Conservation (phyloP, 2,797 vertebrate species). For the Xerus rutilus region DNA sequence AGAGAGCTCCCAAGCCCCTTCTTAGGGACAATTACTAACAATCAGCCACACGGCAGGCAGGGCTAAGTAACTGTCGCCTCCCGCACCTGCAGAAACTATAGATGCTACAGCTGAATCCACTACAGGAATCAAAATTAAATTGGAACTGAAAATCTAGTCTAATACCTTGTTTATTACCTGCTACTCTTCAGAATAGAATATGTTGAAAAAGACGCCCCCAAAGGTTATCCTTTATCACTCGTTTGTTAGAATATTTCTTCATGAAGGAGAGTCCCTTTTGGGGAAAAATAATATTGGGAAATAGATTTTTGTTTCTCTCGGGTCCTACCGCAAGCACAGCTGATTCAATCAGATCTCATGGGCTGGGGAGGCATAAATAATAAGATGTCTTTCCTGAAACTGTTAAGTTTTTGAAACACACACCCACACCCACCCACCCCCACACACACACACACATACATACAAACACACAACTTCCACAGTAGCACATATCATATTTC, state of each 20-base stretch:
- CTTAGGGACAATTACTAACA: not conserved
- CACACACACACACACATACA: too few species aligned
- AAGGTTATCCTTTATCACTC: not conserved
- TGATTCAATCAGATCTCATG: not conserved
- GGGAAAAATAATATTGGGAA: not conserved
- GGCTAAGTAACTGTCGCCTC: not conserved
- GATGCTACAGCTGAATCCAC: not conserved
- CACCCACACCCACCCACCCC: too few species aligned
- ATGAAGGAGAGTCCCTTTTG: not conserved
- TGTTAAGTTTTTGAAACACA: not conserved
- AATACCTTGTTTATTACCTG: conserved; percentile 68
- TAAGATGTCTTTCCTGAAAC: not conserved
- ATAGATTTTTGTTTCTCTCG: not conserved
- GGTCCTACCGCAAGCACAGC: not conserved
- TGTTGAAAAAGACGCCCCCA: not conserved
- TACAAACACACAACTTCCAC: too few species aligned
- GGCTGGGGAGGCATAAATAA: not conserved
- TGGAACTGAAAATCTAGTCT: conserved; percentile 48
- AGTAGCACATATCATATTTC: not conserved
- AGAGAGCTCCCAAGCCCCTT: not conserved
- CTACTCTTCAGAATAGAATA: conserved; percentile 12
- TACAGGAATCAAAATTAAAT: conserved; percentile 50
- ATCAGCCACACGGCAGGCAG: not conserved
- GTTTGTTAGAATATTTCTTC: conserved; percentile 34
- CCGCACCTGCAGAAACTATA: not conserved